Conservation (phyloP, 2,888 invertebrate genomes). For the Gandaritis pyraliata region DNA sequence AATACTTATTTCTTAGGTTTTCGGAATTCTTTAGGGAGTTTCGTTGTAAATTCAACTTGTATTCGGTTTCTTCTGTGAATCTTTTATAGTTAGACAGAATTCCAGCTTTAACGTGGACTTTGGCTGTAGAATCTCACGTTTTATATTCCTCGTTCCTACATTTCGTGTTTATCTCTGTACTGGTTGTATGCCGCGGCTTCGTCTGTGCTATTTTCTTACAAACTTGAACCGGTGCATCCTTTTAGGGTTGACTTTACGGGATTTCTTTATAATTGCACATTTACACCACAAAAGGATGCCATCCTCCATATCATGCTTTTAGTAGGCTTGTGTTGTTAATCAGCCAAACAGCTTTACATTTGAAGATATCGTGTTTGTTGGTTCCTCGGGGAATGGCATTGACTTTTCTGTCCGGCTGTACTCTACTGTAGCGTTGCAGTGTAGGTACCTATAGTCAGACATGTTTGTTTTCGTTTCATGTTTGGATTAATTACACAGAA, state of each 20-base stretch:
- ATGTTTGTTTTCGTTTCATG: conserved; percentile 7
- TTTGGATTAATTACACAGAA: conserved; percentile 22
- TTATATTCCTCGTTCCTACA: conserved; percentile 27
- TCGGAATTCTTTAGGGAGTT: conserved; percentile 9
- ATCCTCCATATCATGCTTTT: not conserved
- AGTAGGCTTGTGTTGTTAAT: not conserved
- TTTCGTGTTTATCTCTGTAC: conserved; percentile 16
- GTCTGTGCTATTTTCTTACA: not conserved
- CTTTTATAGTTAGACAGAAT: conserved; percentile 36
- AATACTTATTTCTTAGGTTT: conserved; percentile 5
- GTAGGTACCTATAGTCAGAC: not conserved
- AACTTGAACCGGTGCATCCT: too few relatives aligned
- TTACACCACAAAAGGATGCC: not conserved
- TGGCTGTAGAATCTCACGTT: conserved; percentile 40
- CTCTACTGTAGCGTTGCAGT: not conserved
- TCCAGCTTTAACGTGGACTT: conserved; percentile 41
- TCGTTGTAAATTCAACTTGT: conserved; percentile 35
- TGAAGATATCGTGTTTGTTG: not conserved
- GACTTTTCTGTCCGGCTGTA: conserved; percentile 6
- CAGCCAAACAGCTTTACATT: not conserved
- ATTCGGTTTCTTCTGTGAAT: conserved; percentile 39
- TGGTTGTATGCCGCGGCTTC: not conserved
- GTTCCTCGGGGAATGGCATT: not conserved
- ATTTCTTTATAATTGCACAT: not conserved
- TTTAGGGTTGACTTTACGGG: not conserved